Base-by-base conservation (phyloP, 2,888 invertebrate species). In the Boloria selene region DNA sequence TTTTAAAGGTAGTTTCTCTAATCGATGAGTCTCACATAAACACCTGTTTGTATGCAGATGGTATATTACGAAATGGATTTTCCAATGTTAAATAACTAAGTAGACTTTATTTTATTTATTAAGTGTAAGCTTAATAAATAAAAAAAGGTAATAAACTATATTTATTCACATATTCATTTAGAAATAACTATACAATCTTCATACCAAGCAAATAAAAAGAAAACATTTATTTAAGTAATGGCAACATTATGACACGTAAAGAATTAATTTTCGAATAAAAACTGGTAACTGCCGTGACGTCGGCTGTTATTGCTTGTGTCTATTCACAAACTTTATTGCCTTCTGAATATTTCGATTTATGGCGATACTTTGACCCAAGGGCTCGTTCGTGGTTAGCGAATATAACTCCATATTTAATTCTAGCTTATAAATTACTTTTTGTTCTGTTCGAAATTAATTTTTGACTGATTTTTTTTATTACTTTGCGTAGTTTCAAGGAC, bases 201-300 rank as follows among this genome's bases (percentile, higher is more conserved):
- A 10, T 38, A 10, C 31, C 10, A 2, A 38, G 31, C 4, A 13
- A 50, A 16, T 26, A 5, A 26, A 14, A 55, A 13, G 44, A 44
- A 55, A 3, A 44, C 17, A 18, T 44, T 55, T 55, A 55, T 55
- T 44, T 44, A 60, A 61, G 56, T 64, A 58, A 61, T 61, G 59
- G 59, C 61, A 64, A 51, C 58, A 64, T 69, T 65, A 64, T 38
- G 66, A 67, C 67, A 68, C 68, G 62, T 67, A 68, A 63, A 71
- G 70, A 71, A 79, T 82, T 80, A 81, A 81, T 75, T 77, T 72
- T 56, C 64, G 67, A 74, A 77, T 76, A 79, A 79, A 78, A 78
- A 76, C 76, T 76, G 74, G 74, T 78, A 78, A 79, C 78, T 74
- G 74, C 73, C 74, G 70, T 73, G 77, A 79, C 78, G 61, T 64